phyloP scores from a whole-genome alignment of 1,140 invertebrate genomes.

The Atta colombica region DNA sequence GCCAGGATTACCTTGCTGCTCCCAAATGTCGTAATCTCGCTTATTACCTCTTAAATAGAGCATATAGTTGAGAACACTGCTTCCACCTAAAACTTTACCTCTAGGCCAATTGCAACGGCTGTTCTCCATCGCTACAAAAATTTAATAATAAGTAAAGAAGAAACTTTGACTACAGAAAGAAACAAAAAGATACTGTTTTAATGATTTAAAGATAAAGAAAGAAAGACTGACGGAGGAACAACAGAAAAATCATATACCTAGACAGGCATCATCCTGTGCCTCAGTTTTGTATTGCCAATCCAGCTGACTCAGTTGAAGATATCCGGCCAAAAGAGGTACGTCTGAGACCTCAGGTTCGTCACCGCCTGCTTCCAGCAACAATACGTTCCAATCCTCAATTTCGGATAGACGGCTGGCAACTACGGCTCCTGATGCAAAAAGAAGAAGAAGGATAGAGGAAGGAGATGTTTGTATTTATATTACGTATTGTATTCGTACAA shows the following conservation, averaged over 20 bases:
- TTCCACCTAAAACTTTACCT: constrained; percentile 93
- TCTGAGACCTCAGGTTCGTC: constrained; percentile 96
- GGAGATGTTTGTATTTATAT: background rate
- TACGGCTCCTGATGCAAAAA: constrained; percentile 90
- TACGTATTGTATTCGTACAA: background rate
- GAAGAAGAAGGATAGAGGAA: background rate
- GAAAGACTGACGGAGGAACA: background rate
- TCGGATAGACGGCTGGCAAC: constrained; percentile 94
- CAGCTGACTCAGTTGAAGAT: constrained; percentile 94
- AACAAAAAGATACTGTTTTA: background rate
- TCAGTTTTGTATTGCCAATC: constrained; percentile 98
- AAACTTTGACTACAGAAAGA: no score
- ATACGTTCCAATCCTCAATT: constrained; percentile 93
- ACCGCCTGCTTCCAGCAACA: constrained; percentile 96
- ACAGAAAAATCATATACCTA: constrained; percentile 87
- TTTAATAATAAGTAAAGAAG: background rate
- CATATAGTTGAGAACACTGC: constrained; percentile 98
- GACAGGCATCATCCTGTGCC: constrained; percentile 93
- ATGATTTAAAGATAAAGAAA: background rate
- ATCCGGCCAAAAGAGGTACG: constrained; percentile 94
- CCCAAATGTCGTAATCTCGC: constrained; percentile 98
- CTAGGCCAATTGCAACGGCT: constrained; percentile 95
- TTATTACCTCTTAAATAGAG: constrained; percentile 97
- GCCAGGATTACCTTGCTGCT: constrained; percentile 94
- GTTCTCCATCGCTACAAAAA: constrained; percentile 91